Evolutionary conservation across 2,113 vertebrate species (phyloP), one percentile per base, ranked within the genome.

Genomic region (Macaca nemestrina): DNA sequence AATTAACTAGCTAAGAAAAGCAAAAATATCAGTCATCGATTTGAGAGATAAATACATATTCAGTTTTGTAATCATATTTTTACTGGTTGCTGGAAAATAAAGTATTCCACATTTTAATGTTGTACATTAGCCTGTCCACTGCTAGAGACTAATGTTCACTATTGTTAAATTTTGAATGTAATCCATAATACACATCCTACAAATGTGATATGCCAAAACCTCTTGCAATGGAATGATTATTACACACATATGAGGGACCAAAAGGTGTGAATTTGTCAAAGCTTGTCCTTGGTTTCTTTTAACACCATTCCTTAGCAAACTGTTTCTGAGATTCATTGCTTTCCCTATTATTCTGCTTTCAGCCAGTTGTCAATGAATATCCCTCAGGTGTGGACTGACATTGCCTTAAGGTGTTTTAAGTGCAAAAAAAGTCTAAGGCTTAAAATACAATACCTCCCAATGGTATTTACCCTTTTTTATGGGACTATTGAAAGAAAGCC

Each of bases 241-340:
- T 68, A 57, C 3, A 93, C 85, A 85, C 50, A 59, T 70, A 75
- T 9, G 16, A 16, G 90, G 40, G 48, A 84, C n/a, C 82, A 45
- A 57, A 70, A 73, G 2, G 70, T 64, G 20, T 88, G 81, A 73
- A 43, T 38, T 81, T 93, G 38, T 43, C 89, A 61, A 38, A 81
- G 7, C 81, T 32, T 91, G 20, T 85, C 90, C 79, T 68, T 75
- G 79, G n/a, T 43, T 95, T 82, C 13, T 92, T 95, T 94, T 55
- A 83, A 73, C 81, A 64, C 59, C n/a, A 14, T 79, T 84, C 38
- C 85, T 73, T 85, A 73, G 70, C 43, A 70, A 13, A 43, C 30
- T 75, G 22, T 35, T 81, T 57, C 67, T 89, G 45, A 76, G 38
- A 85, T 25, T 52, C 45, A 20, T 27, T 85, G 78, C 38, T 90